These are phyloP conservation scores for Potamilus streckersoni DNA, from an alignment of 1,140 invertebrate species.

Conservation along the genomic window DNA sequence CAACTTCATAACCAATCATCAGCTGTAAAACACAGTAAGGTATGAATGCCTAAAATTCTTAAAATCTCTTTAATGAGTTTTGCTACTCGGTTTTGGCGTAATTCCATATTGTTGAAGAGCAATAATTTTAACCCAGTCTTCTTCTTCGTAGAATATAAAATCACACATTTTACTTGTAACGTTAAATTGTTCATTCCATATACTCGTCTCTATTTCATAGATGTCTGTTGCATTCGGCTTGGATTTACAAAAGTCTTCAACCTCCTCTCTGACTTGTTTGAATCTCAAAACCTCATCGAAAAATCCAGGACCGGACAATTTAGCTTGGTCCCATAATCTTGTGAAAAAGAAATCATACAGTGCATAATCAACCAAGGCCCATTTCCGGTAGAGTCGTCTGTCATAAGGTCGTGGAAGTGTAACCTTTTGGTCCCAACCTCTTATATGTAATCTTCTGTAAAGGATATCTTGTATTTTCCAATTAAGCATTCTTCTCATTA, in stretches of 20 bases:
- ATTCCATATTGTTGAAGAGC: too few relatives aligned
- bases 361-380: slow-evolving; percentile 24
- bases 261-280: slow-evolving; percentile 24
- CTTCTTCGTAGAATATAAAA: slow-evolving; percentile 17
- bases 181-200: slow-evolving; percentile 2
- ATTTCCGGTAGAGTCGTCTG: slow-evolving; percentile 9
- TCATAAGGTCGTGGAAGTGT: slow-evolving; percentile 22
- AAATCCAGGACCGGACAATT: slow-evolving; percentile 20
- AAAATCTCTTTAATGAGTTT: too few relatives aligned
- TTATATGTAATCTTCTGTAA: slow-evolving; percentile 29
- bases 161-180: slow-evolving; percentile 22
- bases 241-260: slow-evolving; percentile 28
- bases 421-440: slow-evolving; percentile 29
- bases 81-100: too few relatives aligned
- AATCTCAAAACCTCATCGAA: slow-evolving; percentile 22
- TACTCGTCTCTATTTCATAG: not conserved
- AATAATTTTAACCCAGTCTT: slow-evolving; percentile 23
- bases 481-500: slow-evolving; percentile 69
- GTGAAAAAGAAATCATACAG: slow-evolving; percentile 29
- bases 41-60: too few relatives aligned
- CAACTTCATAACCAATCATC: too few relatives aligned
- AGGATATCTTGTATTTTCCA: slow-evolving; percentile 70
- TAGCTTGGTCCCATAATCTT: slow-evolving; percentile 20
- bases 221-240: slow-evolving; percentile 24
- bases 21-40: too few relatives aligned